Percentiles rank a stretch among this genome's conserved stretches.
Evolutionary conservation across 2,888 invertebrate genomes (phyloP).

Genomic region (Synanthedon andrenaeformis): DNA sequence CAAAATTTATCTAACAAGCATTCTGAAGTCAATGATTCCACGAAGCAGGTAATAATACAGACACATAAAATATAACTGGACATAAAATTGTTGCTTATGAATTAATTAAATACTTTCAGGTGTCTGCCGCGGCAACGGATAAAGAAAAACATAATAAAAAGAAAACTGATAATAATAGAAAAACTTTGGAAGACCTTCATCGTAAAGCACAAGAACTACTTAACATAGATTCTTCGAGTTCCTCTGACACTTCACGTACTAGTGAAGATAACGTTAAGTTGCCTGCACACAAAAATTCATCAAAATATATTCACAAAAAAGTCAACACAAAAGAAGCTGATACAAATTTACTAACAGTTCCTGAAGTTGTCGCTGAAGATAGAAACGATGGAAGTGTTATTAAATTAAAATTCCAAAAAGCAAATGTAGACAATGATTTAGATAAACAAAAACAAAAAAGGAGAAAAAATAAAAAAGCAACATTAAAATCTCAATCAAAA

Average conservation of each 20-base stretch:
- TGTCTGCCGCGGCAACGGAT: too few species aligned
- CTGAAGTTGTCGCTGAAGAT: background rate
- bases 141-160: too few species aligned
- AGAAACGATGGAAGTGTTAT: background rate
- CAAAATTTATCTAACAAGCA: constrained; percentile 20
- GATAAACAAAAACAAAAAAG: constrained; percentile 3
- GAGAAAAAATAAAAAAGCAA: constrained; percentile 11
- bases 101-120: too few species aligned
- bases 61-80: too few species aligned
- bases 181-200: constrained; percentile 47
- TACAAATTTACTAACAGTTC: background rate
- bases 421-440: constrained; percentile 8
- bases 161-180: constrained; percentile 6
- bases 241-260: constrained; percentile 37
- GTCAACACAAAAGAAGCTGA: background rate
- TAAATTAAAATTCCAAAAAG: background rate
- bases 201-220: constrained; percentile 55
- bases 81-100: too few species aligned
- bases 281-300: background rate
- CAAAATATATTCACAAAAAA: background rate
- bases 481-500: constrained; percentile 7
- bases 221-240: constrained; percentile 36
- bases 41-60: background rate
- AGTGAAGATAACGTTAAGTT: constrained; percentile 14
- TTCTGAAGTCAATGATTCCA: background rate